Base-by-base conservation (phyloP, 2,888 invertebrate genomes). In the Fragum sueziense region DNA sequence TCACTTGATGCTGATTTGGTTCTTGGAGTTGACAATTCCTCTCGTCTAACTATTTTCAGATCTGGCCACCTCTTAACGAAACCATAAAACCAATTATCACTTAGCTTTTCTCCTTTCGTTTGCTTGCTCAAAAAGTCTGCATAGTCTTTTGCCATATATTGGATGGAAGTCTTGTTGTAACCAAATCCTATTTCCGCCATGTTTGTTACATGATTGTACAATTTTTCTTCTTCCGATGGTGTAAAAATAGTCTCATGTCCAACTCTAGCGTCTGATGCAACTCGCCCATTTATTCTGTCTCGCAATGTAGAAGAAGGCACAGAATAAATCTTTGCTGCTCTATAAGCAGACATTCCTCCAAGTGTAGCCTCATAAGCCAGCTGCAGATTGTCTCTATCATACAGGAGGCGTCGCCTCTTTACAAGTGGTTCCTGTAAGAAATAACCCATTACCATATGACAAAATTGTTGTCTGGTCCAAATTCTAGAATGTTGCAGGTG, bases 81-180 rank as follows among this genome's bases (percentile, higher is more conserved):
- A 2, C 67, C 29, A 70, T 73, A 70, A 67, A 79, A 82, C 79
- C 79, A 82, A 41, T 59, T 62, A 27, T 81, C 57, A 70, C 74
- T 79, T 22, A 79, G 34, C 41, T 41, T 41, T 41, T 68, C 25
- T n/a, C 34, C 34, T 33, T 73, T 73, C 9, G 41, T 41, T 29
- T 25, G 22, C 31, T 73, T 61, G 11, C 62, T 33, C 6, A 73
- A 47, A 20, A 25, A 52, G 7, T 31, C 31, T 1, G 31, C 72
- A 68, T 61, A 69, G 41, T 77, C 68, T 9, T 37, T 47, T 7
- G 68, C 72, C 59, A 77, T 72, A 41, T 61, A 34, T 22, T 77
- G 57, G n/a, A 68, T 47, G 9, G 22, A 6, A 7, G 57, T 22
- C 25, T 47, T 68, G 34, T 37, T 61, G 22, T 73, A 70, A 9